Base-by-base conservation (phyloP, 2,113 vertebrate species). In the Athene cunicularia region DNA sequence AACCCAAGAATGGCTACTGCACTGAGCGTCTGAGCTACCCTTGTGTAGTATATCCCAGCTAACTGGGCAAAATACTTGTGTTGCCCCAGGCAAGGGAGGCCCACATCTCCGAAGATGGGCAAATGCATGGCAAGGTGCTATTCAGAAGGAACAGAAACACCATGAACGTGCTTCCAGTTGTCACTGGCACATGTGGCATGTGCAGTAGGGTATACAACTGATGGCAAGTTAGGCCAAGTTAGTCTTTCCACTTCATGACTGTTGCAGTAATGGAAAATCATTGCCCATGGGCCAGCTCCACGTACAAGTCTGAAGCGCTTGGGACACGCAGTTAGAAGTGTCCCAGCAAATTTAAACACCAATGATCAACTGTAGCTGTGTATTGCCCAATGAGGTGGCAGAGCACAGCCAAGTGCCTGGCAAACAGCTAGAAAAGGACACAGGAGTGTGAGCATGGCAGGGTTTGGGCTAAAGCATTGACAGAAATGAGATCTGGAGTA, bases 101-200 rank as follows among this genome's bases (percentile, higher is more conserved):
- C 63, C 64, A 18, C 21, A 45, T 39, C 41, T 56, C 39, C 63
- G 11, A 37, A n/a, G 10, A 39, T 4, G 41, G 53, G 12, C 30
- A 89, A 89, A 52, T 9, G 15, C 52, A 35, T 3, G 6, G n/a
- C 41, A 71, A 71, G 56, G 30, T 24, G 37, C 21, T 87, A 19
- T 32, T 66, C 15, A 33, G 63, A 62, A 93, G 86, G 58, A 86
- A 62, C 6, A 77, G 67, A 62, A 92, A 58, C 0, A 4, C 67
- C 53, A 4, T 7, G 30, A 80, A 23, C 6, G 5, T 3, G 22
- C 33, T 84, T 71, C 45, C 45, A 49, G 27, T 7, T 52, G 64
- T 64, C 60, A 45, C 45, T 49, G 41, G 74, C 49, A 58, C 11
- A 12, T 2, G 14, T 4, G 37, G 66, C 0, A 0, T 3, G 3